Conservation (phyloP, 1,140 invertebrate genomes). For the Ridgeia piscesae region DNA sequence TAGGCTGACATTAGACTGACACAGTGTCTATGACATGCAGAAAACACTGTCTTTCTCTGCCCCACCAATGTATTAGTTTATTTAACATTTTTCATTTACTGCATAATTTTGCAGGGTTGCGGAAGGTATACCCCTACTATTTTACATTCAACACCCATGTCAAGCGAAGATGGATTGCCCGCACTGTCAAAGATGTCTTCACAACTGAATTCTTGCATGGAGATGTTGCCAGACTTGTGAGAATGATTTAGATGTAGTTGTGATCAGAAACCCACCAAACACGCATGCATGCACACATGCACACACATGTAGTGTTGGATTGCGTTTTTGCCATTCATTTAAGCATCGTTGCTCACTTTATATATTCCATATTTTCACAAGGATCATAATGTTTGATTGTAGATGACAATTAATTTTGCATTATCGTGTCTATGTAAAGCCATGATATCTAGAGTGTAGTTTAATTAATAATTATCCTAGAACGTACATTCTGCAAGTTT, state of each 20-base stretch:
- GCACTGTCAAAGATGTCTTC: conserved; percentile 92
- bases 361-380: neutral
- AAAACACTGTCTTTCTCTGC: too few relatives aligned
- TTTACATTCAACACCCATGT: conserved; percentile 96
- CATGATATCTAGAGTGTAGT: too few relatives aligned
- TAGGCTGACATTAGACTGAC: too few relatives aligned
- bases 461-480: too few relatives aligned
- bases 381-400: too few relatives aligned
- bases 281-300: too few relatives aligned
- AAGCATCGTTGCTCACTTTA: neutral
- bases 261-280: too few relatives aligned
- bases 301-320: neutral
- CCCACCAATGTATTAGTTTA: neutral
- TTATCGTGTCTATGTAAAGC: too few relatives aligned
- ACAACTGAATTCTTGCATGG: conserved; percentile 77
- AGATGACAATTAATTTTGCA: too few relatives aligned
- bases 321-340: neutral
- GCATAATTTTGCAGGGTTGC: conserved; percentile 65
- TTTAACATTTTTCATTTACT: neutral
- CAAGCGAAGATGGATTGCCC: conserved; percentile 95
- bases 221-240: conserved; percentile 80
- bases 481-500: too few relatives aligned
- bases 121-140: conserved; percentile 98
- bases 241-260: conserved; percentile 23
- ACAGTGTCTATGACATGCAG: too few relatives aligned